phyloP scores from a whole-genome alignment of 2,888 invertebrate species.

The Agrochola litura region DNA sequence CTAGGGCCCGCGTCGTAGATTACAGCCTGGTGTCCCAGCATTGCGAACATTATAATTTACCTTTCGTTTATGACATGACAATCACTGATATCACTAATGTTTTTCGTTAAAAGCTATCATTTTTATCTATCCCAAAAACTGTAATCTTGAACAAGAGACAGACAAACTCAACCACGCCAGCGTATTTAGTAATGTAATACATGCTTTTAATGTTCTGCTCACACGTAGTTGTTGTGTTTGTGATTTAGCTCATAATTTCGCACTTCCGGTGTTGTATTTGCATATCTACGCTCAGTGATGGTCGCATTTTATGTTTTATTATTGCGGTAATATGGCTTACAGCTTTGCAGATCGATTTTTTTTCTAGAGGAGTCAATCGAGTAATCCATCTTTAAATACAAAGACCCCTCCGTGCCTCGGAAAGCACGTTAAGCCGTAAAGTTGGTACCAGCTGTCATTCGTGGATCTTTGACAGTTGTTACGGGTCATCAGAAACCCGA shows the following conservation, averaged over 20 bases:
- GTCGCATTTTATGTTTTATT: slow-evolving; percentile 13
- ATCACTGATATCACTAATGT: not conserved
- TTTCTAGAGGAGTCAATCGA: not conserved
- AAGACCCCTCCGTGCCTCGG: not conserved
- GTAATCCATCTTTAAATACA: not conserved
- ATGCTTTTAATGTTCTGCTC: slow-evolving; percentile 45
- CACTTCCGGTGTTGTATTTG: slow-evolving; percentile 31
- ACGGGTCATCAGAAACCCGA: not conserved
- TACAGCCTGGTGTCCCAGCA: too few relatives aligned
- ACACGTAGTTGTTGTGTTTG: slow-evolving; percentile 42
- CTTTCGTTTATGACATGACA: not conserved
- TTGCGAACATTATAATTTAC: not conserved
- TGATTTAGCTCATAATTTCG: slow-evolving; percentile 33
- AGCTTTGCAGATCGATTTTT: not conserved
- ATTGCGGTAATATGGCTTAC: not conserved
- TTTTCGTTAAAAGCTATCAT: not conserved
- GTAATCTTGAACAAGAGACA: slow-evolving; percentile 24
- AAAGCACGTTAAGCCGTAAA: too few relatives aligned
- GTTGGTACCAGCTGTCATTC: too few relatives aligned
- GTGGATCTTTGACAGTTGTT: not conserved
- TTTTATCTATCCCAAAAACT: slow-evolving; percentile 9
- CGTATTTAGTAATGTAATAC: slow-evolving; percentile 13
- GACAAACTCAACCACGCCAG: slow-evolving; percentile 50
- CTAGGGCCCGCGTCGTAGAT: too few relatives aligned
- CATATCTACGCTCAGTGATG: slow-evolving; percentile 20